phyloP scores from a whole-genome alignment of 2,113 vertebrate genomes.

The Spilogale gracilis region DNA sequence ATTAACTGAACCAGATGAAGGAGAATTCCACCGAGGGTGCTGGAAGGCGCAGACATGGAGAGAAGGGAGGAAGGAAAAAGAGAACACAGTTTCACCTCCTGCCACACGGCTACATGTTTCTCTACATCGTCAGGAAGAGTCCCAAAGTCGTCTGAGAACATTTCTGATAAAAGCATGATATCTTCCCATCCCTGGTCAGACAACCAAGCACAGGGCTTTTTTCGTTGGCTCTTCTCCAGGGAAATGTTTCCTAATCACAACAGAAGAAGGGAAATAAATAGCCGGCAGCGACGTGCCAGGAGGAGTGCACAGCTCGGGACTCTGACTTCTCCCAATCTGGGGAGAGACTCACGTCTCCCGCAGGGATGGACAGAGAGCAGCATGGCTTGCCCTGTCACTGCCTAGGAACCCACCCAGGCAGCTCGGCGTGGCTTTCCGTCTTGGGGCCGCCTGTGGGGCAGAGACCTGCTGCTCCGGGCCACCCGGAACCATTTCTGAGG shows the following conservation, averaged over 20 bases:
- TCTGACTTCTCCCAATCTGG: accelerated
- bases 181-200: conserved; percentile 98
- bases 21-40: background rate
- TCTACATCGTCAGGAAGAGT: conserved; percentile 93
- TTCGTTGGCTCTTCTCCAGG: conserved; percentile 93
- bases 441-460: background rate
- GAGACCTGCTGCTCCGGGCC: background rate
- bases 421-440: background rate
- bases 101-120: conserved; percentile 89
- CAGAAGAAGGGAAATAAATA: background rate
- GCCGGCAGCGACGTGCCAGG: accelerated
- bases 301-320: accelerated
- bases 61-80: background rate
- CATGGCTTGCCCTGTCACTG: accelerated
- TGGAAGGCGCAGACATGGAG: accelerated
- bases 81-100: conserved; percentile 87
- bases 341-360: background rate
- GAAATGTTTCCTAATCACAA: conserved; percentile 93
- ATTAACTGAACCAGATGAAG: background rate
- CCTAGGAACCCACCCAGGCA: background rate
- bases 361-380: background rate
- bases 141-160: conserved; percentile 91
- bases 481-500: background rate
- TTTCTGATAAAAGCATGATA: conserved; percentile 91
- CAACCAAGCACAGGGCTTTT: conserved; percentile 93